Evolutionary conservation across 2,113 vertebrate genomes (phyloP).

Genomic region (Oostethus manadensis): DNA sequence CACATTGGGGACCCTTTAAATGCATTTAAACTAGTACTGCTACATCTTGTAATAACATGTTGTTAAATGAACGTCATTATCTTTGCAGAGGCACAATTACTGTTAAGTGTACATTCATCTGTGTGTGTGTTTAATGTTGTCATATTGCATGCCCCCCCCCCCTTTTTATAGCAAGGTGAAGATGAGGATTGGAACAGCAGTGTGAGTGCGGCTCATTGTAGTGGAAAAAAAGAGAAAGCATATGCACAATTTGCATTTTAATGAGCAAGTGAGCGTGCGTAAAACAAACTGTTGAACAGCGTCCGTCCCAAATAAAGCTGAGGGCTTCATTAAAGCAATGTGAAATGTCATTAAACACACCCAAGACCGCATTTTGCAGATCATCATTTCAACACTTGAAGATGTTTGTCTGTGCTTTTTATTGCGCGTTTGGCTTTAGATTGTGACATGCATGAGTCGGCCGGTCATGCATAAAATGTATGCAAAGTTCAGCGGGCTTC

Average conservation of each 20-base stretch:
- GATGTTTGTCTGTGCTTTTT: background rate
- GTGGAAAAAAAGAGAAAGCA: slow-evolving; percentile 70
- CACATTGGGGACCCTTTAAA: too few species aligned
- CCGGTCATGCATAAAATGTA: slow-evolving; percentile 69
- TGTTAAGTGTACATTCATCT: slow-evolving; percentile 1
- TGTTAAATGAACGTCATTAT: too few species aligned
- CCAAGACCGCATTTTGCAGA: too few species aligned
- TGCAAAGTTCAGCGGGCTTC: slow-evolving; percentile 58
- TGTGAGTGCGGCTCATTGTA: slow-evolving; percentile 63
- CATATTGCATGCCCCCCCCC: too few species aligned
- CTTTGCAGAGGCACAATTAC: too few species aligned
- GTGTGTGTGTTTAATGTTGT: background rate
- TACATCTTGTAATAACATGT: too few species aligned
- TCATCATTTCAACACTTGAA: slow-evolving; percentile 8
- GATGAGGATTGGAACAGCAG: slow-evolving; percentile 68
- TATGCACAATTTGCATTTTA: slow-evolving; percentile 75
- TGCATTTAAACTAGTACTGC: too few species aligned
- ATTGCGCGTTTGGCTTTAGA: slow-evolving; percentile 2
- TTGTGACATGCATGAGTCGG: slow-evolving; percentile 59
- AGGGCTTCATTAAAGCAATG: slow-evolving; percentile 35
- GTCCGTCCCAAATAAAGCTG: slow-evolving; percentile 41
- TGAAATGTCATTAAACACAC: slow-evolving; percentile 41
- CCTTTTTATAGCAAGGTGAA: slow-evolving; percentile 25
- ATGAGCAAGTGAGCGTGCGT: slow-evolving; percentile 67
- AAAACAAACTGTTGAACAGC: slow-evolving; percentile 63